Percentiles rank a stretch among this genome's conserved stretches.
phyloP scores from a whole-genome alignment of 2,797 vertebrate species.

The Oceanodroma leucorhoa region DNA sequence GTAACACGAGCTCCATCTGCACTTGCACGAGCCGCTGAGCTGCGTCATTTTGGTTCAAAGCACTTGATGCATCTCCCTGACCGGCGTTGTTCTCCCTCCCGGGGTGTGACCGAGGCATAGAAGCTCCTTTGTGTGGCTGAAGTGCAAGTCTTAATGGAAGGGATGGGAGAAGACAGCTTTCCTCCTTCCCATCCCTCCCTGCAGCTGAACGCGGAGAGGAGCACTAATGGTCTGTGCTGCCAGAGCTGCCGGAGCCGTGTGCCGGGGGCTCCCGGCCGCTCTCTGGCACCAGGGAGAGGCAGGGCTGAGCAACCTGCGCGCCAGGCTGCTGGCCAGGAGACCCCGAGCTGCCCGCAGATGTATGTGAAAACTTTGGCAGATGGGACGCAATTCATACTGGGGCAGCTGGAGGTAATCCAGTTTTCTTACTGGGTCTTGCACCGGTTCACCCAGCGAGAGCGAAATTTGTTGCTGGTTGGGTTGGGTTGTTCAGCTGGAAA shows the following conservation, averaged over 20 bases:
- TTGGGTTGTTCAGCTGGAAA: background rate
- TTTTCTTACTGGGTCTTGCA: background rate
- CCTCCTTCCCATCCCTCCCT: background rate
- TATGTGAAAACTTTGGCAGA: background rate
- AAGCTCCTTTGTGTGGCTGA: background rate
- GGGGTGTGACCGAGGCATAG: background rate
- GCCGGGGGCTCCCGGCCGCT: background rate
- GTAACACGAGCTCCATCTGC: background rate
- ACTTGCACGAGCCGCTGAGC: background rate
- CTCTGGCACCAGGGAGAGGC: background rate
- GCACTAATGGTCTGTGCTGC: background rate
- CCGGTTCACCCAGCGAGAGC: fast-evolving
- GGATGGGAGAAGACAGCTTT: background rate
- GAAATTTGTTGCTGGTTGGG: background rate
- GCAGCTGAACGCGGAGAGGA: background rate
- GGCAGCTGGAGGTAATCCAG: background rate
- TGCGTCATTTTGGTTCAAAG: fast-evolving
- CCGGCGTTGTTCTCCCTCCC: fast-evolving
- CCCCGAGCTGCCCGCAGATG: background rate
- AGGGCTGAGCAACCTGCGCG: background rate
- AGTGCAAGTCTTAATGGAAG: background rate
- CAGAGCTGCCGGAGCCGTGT: background rate
- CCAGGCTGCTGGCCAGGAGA: background rate
- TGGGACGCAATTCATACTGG: background rate
- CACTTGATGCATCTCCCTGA: background rate